Evolutionary conservation across 2,113 vertebrate genomes (phyloP).

Genomic region (Arothron firmamentum): DNA sequence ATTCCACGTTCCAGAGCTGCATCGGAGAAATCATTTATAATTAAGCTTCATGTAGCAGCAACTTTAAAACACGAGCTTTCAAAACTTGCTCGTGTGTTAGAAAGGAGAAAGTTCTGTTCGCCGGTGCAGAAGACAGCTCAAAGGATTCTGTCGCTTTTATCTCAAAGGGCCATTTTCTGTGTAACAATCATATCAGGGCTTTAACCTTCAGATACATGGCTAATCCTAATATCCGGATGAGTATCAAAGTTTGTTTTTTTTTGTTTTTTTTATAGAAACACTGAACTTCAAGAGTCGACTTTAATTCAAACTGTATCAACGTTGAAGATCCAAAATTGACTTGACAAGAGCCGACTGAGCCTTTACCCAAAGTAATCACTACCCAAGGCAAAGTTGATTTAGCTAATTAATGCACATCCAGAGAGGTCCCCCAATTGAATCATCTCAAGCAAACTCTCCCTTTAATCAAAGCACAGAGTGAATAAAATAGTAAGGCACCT

Average conservation of each 20-base stretch:
- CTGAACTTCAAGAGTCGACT: too few species aligned
- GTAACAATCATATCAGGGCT: slow-evolving; percentile 34
- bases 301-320: slow-evolving; percentile 19
- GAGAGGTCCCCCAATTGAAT: slow-evolving; percentile 51
- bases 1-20: too few species aligned
- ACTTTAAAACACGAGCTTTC: too few species aligned
- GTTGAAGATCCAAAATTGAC: slow-evolving; percentile 32
- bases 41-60: too few species aligned
- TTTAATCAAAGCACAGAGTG: slow-evolving; percentile 60
- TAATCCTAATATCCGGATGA: too few species aligned
- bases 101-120: too few species aligned
- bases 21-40: too few species aligned
- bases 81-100: too few species aligned
- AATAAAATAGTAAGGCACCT: slow-evolving; percentile 25
- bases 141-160: slow-evolving; percentile 6
- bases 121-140: slow-evolving; percentile 14
- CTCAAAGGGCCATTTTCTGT: slow-evolving; percentile 16
- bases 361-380: slow-evolving; percentile 34
- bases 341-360: slow-evolving; percentile 36
- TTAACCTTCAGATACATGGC: slow-evolving; percentile 45
- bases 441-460: slow-evolving; percentile 42
- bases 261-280: too few species aligned
- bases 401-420: slow-evolving; percentile 53
- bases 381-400: slow-evolving; percentile 34
- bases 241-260: too few species aligned